Evolutionary conservation across 2,888 invertebrate genomes (phyloP).

Genomic region (Meiosimyza platycephala): DNA sequence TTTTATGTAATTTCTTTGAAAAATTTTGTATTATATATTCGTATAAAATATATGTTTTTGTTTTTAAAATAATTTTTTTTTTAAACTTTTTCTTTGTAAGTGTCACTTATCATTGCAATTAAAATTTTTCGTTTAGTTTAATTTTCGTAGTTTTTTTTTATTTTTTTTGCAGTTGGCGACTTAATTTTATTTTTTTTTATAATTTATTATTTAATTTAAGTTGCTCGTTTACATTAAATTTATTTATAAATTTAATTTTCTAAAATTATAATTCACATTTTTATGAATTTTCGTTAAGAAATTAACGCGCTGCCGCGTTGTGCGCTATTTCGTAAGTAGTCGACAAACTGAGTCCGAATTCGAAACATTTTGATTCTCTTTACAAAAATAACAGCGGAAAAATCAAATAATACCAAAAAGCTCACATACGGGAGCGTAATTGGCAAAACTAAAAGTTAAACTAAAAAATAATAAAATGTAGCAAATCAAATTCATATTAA

Average conservation of each 20-base stretch:
- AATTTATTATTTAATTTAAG: conserved; percentile 10
- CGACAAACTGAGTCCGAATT: conserved; percentile 55
- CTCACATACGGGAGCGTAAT: conserved; percentile 45
- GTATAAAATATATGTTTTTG: too few species aligned
- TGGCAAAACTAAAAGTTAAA: conserved; percentile 1
- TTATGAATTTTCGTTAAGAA: conserved; percentile 39
- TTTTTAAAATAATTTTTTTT: conserved; percentile 6
- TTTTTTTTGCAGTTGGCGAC: conserved; percentile 4
- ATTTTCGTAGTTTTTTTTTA: conserved; percentile 24
- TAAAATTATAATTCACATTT: conserved; percentile 25
- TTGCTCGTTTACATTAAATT: conserved; percentile 10
- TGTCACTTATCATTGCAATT: too few species aligned
- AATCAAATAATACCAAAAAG: conserved; percentile 38
- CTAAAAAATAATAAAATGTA: background rate
- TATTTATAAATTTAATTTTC: conserved; percentile 40
- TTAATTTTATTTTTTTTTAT: conserved; percentile 41
- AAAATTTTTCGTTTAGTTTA: background rate
- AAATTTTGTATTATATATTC: too few species aligned
- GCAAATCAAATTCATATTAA: background rate
- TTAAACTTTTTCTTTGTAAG: conserved; percentile 12
- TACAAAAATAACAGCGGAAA: conserved; percentile 39
- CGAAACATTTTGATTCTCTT: conserved; percentile 15
- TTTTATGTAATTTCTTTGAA: background rate
- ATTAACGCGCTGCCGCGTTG: conserved; percentile 47
- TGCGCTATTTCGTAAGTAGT: conserved; percentile 57